phyloP scores from a whole-genome alignment of 37 sponge, comb jelly and placozoan genomes.

The Haliclona indistincta region DNA sequence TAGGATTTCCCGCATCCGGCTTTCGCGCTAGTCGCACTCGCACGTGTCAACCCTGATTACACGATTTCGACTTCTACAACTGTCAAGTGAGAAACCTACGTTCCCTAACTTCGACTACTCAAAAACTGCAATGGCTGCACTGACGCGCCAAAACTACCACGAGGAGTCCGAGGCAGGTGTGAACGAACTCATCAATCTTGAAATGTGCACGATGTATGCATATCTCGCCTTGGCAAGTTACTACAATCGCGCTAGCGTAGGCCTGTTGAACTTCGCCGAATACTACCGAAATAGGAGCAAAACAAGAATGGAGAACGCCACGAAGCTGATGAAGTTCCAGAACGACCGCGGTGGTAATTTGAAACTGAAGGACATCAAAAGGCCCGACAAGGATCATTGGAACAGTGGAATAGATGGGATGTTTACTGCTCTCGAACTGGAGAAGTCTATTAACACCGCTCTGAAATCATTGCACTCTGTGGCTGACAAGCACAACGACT shows the following conservation, averaged over 20 bases:
- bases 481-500: constrained; percentile 62
- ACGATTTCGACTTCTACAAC: no score
- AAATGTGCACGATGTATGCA: constrained; percentile 84
- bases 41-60: no score
- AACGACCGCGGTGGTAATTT: constrained; percentile 77
- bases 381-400: constrained; percentile 80
- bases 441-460: constrained; percentile 79
- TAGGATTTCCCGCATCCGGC: no score
- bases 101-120: no score
- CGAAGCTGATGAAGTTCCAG: constrained; percentile 86
- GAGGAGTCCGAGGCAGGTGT: constrained; percentile 76
- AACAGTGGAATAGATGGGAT: constrained; percentile 73
- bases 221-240: constrained; percentile 88
- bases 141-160: constrained; percentile 74
- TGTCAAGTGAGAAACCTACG: no score
- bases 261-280: constrained; percentile 57
- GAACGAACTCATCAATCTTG: constrained; percentile 90
- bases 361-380: constrained; percentile 68
- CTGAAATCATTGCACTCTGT: constrained; percentile 78
- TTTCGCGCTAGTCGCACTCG: no score
- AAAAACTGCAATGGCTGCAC: no score
- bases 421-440: constrained; percentile 74
- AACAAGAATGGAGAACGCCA: constrained; percentile 80
- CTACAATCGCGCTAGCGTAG: constrained; percentile 81
- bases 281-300: constrained; percentile 76